Conservation (phyloP, 1,140 invertebrate species). For the Drosophila aff. region DNA sequence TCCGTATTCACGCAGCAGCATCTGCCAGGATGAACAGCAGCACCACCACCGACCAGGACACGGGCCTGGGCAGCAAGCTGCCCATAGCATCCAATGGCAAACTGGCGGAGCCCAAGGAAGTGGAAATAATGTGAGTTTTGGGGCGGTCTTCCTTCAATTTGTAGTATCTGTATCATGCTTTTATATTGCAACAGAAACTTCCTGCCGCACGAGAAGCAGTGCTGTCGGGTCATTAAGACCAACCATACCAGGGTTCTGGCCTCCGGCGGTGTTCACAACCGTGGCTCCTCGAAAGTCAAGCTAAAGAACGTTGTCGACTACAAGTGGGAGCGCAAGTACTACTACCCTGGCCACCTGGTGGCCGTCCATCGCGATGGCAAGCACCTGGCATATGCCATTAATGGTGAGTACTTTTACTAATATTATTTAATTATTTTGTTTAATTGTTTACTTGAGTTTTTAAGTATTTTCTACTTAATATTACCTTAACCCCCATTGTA, state of each 20-base stretch:
- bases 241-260: conserved; percentile 90
- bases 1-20: conserved; percentile 9
- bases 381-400: conserved; percentile 95
- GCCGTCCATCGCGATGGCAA: conserved; percentile 94
- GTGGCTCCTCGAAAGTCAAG: conserved; percentile 95
- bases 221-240: conserved; percentile 89
- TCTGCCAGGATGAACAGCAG: conserved; percentile 51
- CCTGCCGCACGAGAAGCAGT: conserved; percentile 89
- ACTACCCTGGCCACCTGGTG: conserved; percentile 94
- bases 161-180: too few relatives aligned
- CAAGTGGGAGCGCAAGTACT: conserved; percentile 95
- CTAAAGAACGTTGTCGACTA: conserved; percentile 96
- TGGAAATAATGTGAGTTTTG: conserved; percentile 64
- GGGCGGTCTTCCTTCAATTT: rapidly evolving
- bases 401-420: conserved; percentile 87
- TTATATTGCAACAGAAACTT: conserved; percentile 84
- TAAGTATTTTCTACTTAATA: neutral
- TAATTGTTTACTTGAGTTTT: too few relatives aligned
- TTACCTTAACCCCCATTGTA: neutral
- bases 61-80: conserved; percentile 2
- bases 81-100: conserved; percentile 63
- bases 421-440: neutral
- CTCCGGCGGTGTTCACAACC: conserved; percentile 89
- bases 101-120: conserved; percentile 43
- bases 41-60: conserved; percentile 51